Evolutionary conservation across 2,797 vertebrate species (phyloP), one percentile per base, ranked within the genome.

Genomic region (Botia almorhae): DNA sequence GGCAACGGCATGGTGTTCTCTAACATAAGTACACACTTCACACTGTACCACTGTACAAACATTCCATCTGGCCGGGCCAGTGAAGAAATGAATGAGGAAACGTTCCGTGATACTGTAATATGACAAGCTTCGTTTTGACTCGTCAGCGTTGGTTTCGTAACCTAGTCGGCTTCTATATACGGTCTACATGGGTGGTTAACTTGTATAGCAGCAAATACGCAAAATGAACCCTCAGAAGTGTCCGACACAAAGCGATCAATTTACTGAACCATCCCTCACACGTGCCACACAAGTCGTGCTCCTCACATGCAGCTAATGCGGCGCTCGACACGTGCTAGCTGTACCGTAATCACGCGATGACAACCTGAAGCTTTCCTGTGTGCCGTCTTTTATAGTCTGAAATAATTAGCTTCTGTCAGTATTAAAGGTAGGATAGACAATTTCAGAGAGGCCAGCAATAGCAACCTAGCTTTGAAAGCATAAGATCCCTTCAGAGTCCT

Each of bases 51-150:
- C 33, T 77, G 46, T 36, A 63, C 5, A 23, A 71, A 71, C 76
- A 43, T 51, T 23, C 23, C 68, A n/a, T 51, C 46, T 64, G 67
- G 14, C 23, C 71, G 77, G 72, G 19, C 58, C 46, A 0, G 26
- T 4, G 23, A 63, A 60, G 53, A 70, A 39, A 21, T 78, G 16
- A 78, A 71, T 61, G 36, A 70, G 56, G 48, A 76, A 76, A 53
- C 13, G n/a, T 19, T 65, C n/a, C 1, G 29, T 76, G 12, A 29
- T 21, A 17, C 13, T 4, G 61, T 12, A 65, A 76, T 43, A 17
- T 39, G 29, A 64, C 33, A 67, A 65, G 26, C 50, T 74, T 19
- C 8, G 21, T 74, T 46, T 14, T 46, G 21, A 19, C 63, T 29
- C 3, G 7, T 39, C 10, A 39, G 63, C 7, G 23, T 64, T 2